Conservation (phyloP, 2,888 invertebrate species). For the Eueremaeus valkanovi region DNA sequence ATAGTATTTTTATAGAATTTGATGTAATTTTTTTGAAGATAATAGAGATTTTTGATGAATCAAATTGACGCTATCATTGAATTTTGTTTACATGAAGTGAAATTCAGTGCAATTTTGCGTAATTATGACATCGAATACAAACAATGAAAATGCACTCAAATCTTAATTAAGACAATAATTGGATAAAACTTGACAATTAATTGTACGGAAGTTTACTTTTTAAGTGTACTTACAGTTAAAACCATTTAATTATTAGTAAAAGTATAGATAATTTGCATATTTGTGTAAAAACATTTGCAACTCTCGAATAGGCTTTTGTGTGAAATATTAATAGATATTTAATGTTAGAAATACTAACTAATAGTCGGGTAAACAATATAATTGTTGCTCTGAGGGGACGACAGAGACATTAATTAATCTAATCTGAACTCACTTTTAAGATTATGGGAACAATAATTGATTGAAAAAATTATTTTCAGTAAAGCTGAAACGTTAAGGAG, state of each 20-base stretch:
- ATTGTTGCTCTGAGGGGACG: no score
- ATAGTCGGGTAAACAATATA: conserved; percentile 6
- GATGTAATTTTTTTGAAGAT: background rate
- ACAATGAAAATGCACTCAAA: no score
- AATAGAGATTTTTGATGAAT: background rate
- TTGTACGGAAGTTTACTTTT: no score
- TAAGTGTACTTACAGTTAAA: conserved; percentile 17
- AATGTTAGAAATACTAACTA: background rate
- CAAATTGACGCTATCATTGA: background rate
- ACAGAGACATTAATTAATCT: background rate
- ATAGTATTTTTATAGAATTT: no score
- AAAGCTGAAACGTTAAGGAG: no score
- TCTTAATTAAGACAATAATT: no score
- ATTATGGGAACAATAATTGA: conserved; percentile 4
- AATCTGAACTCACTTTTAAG: conserved; percentile 15
- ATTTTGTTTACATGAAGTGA: background rate
- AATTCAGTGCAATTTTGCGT: background rate
- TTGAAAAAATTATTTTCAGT: background rate
- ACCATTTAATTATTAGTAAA: conserved; percentile 22
- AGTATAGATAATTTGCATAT: conserved; percentile 1
- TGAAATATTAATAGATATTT: background rate
- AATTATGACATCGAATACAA: background rate
- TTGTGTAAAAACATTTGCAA: background rate
- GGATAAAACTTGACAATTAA: no score
- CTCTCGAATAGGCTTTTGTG: background rate